These are phyloP conservation scores for Drosophila bocqueti DNA, from an alignment of 1,140 invertebrate genomes.

Conservation along the genomic window DNA sequence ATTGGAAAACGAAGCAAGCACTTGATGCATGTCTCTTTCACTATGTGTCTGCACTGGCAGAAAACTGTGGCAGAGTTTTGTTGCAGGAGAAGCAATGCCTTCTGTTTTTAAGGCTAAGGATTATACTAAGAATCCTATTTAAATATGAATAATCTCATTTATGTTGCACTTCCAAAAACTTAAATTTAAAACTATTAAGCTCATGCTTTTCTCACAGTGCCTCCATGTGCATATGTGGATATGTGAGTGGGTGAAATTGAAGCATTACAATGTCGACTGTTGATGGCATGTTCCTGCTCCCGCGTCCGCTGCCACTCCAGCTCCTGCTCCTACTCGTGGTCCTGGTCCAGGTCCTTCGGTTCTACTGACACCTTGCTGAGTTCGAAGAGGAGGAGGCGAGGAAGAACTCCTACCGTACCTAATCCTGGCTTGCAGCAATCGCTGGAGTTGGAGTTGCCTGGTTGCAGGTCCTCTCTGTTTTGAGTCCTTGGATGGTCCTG, in stretches of 20 bases:
- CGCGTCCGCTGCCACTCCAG: not conserved
- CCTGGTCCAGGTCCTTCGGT: slow-evolving; percentile 6
- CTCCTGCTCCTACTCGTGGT: slow-evolving; percentile 9
- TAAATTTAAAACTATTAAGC: not conserved
- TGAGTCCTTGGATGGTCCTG: slow-evolving; percentile 17
- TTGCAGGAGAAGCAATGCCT: no score
- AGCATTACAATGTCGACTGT: slow-evolving; percentile 69
- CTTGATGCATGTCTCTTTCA: slow-evolving; percentile 46
- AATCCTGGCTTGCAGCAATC: slow-evolving; percentile 22
- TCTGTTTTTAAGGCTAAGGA: no score
- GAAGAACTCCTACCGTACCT: slow-evolving; percentile 14
- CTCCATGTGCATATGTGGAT: not conserved
- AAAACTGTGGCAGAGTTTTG: not conserved
- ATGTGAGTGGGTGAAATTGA: slow-evolving; percentile 57
- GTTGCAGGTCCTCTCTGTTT: slow-evolving; percentile 14
- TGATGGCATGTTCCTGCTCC: slow-evolving; percentile 42
- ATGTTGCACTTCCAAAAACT: not conserved
- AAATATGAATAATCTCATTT: rapidly evolving
- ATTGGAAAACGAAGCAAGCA: slow-evolving; percentile 57
- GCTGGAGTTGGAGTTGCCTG: slow-evolving; percentile 22
- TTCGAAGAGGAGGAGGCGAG: not conserved
- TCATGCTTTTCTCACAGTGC: not conserved
- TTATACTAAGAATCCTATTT: not conserved
- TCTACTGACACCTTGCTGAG: slow-evolving; percentile 33
- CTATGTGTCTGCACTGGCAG: slow-evolving; percentile 14